Conservation (phyloP, 2,888 invertebrate species). For the Cryptus viduatorius region DNA sequence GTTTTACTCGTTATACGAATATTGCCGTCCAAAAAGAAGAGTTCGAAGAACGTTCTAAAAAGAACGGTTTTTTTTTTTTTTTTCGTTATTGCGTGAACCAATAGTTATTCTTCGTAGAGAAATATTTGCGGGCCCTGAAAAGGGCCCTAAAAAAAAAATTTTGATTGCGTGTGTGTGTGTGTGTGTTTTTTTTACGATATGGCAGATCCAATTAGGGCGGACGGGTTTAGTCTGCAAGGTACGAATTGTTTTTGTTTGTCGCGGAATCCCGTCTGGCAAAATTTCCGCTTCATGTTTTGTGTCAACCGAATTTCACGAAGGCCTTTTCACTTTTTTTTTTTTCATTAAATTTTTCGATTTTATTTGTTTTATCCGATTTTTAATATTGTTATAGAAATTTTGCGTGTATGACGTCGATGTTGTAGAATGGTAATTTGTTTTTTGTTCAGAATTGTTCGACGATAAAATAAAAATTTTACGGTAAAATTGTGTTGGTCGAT, state of each 20-base stretch:
- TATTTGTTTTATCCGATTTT: neutral
- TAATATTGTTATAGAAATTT: neutral
- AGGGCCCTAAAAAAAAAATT: constrained; percentile 79
- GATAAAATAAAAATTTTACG: constrained; percentile 29
- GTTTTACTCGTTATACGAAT: neutral
- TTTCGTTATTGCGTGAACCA: constrained; percentile 44
- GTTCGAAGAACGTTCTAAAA: constrained; percentile 53
- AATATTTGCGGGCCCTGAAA: constrained; percentile 81
- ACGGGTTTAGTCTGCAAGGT: constrained; percentile 34
- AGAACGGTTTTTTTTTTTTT: constrained; percentile 48
- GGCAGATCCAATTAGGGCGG: constrained; percentile 33
- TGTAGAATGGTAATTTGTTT: neutral
- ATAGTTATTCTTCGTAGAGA: constrained; percentile 72
- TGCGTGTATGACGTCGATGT: neutral
- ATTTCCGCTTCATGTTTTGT: constrained; percentile 28
- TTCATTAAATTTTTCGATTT: too few species aligned
- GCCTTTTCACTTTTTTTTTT: neutral
- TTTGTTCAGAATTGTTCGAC: neutral
- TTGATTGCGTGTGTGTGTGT: constrained; percentile 27
- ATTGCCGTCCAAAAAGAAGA: constrained; percentile 69
- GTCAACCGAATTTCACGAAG: neutral
- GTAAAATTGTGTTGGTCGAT: constrained; percentile 32
- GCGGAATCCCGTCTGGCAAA: constrained; percentile 31
- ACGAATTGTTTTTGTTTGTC: constrained; percentile 1
- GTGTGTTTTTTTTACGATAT: constrained; percentile 27